Percentiles rank a stretch among this genome's conserved stretches.
phyloP scores from a whole-genome alignment of 2,113 vertebrate species.

The Baryphthengus martii region DNA sequence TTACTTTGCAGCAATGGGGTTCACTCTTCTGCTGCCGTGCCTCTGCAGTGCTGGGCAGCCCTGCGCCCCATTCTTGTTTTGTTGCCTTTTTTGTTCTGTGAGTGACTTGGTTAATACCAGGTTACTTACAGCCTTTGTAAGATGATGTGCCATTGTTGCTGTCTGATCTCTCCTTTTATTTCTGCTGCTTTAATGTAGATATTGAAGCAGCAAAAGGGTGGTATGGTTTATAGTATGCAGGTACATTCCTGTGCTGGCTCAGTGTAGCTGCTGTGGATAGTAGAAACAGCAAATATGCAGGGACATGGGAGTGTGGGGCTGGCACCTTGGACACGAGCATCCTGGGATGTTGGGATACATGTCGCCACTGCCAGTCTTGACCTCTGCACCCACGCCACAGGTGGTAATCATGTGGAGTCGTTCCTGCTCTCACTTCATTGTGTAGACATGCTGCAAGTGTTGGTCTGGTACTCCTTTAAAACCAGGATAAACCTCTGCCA shows the following conservation, averaged over 20 bases:
- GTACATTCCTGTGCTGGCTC: not conserved
- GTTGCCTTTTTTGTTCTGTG: not conserved
- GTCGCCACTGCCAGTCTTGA: not conserved
- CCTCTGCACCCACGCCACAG: fast-evolving
- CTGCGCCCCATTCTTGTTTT: fast-evolving
- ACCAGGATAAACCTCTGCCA: not conserved
- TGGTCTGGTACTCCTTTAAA: not conserved
- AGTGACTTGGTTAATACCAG: not conserved
- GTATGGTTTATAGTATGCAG: not conserved
- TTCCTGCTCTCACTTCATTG: not conserved
- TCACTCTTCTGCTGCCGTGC: fast-evolving
- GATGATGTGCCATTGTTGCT: not conserved
- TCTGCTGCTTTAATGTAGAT: not conserved
- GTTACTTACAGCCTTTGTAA: not conserved
- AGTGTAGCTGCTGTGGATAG: not conserved
- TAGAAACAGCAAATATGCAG: not conserved
- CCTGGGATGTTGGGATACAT: fast-evolving
- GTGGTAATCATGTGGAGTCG: fast-evolving
- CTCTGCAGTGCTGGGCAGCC: not conserved
- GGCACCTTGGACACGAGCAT: not conserved
- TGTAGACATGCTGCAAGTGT: not conserved
- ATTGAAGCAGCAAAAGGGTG: not conserved
- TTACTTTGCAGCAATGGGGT: not conserved
- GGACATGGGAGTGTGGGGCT: not conserved
- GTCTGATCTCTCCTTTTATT: not conserved